A percentile compares a stretch with the other conserved stretches of the same genome.
Conservation (phyloP, 2,113 vertebrate genomes). For the Silurus asotus region DNA sequence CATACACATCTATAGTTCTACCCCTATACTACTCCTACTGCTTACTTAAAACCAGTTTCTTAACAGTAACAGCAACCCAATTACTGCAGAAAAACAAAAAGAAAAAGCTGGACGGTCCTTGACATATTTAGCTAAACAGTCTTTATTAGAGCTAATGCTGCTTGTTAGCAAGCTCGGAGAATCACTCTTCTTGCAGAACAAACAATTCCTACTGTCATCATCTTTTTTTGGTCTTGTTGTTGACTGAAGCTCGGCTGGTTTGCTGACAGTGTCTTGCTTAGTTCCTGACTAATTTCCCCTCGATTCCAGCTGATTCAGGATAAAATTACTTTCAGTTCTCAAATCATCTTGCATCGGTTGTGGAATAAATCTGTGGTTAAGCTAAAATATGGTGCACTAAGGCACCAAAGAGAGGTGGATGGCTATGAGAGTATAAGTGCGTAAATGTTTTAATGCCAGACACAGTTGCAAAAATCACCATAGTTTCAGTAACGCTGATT, state of each 20-base stretch:
- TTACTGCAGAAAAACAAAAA: not conserved
- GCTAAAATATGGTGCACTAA: not conserved
- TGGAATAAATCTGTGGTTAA: not conserved
- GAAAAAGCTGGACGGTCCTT: not conserved
- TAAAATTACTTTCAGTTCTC: constrained; percentile 11
- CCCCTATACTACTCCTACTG: not conserved
- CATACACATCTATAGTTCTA: not conserved
- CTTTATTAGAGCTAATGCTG: not conserved
- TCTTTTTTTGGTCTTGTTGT: constrained; percentile 4
- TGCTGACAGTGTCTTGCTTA: constrained; percentile 19
- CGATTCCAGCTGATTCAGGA: constrained; percentile 16
- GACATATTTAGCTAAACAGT: not conserved
- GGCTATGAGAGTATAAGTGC: no score
- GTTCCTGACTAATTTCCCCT: constrained; percentile 37
- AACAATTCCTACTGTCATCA: not conserved
- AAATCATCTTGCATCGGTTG: not conserved
- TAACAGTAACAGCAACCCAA: constrained; percentile 1
- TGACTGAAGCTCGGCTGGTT: constrained; percentile 4
- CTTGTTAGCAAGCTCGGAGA: not conserved
- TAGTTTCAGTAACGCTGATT: not conserved
- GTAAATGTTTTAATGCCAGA: not conserved
- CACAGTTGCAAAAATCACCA: not conserved
- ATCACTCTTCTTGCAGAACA: not conserved
- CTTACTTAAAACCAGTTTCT: not conserved
- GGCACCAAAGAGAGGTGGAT: no score